phyloP scores from a whole-genome alignment of 2,797 vertebrate genomes.

The Leptoclinus maculatus region DNA sequence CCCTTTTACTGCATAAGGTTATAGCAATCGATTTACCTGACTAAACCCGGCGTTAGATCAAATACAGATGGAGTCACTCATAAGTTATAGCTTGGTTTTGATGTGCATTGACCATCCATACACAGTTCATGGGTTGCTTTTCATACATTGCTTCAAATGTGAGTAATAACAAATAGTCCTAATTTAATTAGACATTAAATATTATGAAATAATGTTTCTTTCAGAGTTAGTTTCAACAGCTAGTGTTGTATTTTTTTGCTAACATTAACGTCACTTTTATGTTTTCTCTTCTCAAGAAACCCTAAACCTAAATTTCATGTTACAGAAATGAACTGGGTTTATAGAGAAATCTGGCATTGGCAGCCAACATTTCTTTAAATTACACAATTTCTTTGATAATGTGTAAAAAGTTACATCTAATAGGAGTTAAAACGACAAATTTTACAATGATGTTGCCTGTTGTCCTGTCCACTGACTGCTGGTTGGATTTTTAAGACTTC shows the following conservation, averaged over 20 bases:
- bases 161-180: background rate
- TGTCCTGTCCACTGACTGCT: slow-evolving; percentile 10
- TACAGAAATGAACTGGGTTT: background rate
- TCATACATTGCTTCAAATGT: background rate
- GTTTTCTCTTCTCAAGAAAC: background rate
- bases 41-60: slow-evolving; percentile 46
- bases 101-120: slow-evolving; percentile 13
- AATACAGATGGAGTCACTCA: slow-evolving; percentile 24
- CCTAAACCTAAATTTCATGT: background rate
- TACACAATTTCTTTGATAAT: background rate
- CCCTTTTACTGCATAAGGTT: slow-evolving; percentile 71
- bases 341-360: background rate
- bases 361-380: background rate
- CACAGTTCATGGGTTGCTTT: background rate
- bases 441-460: background rate
- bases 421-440: background rate
- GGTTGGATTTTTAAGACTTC: slow-evolving; percentile 8
- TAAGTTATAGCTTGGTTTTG: slow-evolving; percentile 20
- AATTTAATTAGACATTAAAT: background rate
- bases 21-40: slow-evolving; percentile 51
- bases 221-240: background rate
- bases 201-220: background rate
- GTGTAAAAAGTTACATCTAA: background rate
- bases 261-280: background rate
- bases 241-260: background rate